Evolutionary conservation across 2,797 vertebrate species (phyloP), one percentile per base, ranked within the genome.

Genomic region (Podarcis siculus): DNA sequence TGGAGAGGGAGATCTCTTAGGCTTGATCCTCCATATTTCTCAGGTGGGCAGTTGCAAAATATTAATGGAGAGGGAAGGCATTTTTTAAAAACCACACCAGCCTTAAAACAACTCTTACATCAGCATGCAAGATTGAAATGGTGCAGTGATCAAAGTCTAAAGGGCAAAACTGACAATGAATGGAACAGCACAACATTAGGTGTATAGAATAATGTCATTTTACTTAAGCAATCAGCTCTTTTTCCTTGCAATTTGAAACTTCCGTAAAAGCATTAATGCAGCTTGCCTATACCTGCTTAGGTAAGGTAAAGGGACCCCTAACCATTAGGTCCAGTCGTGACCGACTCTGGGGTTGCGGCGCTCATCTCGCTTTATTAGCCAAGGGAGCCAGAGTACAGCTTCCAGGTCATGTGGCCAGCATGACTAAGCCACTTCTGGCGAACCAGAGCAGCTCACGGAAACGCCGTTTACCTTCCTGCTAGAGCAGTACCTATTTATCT

Each of bases 171-270:
- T 8, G 5, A 2, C 79, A 87, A 82, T 1, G 76, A 30, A 72
- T 79, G 83, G 58, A 73, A 89, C 87, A 21, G 90, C 0, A 0
- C 9, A 85, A 71, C 1, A 1, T 79, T 86, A 90, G n/a, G 64
- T 87, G 30, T 3, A 85, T 55, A 79, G 76, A 71, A 83, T 76
- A 87, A 85, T 10, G 27, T 49, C 21, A 85, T 77, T 82, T 27
- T 82, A 82, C 4, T 9, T 78, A 79, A 87, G 83, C 72, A 58
- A 85, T 69, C 77, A 85, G 42, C 10, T 2, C 45, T 2, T 72
- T 58, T 76, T 86, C 75, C 78, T 73, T 87, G 4, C 21, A 85
- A 17, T 3, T 87, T 92, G 91, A 79, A 90, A 78, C 85, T 61
- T 67, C 80, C 80, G 67, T 85, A 42, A 30, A 75, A 35, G 30